These are phyloP conservation scores for Plebejus anna DNA, from an alignment of 2,888 invertebrate species.

Conservation along the genomic window DNA sequence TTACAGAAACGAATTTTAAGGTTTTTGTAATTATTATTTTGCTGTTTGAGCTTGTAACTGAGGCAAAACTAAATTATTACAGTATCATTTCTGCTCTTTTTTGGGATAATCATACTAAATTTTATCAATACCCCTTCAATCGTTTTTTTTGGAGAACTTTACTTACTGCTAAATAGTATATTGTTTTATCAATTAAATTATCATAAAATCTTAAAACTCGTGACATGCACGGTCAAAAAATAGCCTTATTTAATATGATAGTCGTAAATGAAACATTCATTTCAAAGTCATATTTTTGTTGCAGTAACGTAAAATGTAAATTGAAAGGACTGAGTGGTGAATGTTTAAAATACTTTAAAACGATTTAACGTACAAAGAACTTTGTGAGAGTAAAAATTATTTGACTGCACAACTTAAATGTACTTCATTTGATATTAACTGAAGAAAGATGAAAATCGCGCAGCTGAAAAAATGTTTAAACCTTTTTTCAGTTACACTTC, in stretches of 20 bases:
- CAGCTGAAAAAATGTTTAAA: background rate
- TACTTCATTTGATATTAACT: background rate
- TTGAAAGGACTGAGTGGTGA: constrained; percentile 7
- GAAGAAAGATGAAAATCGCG: background rate
- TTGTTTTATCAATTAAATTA: too few species aligned
- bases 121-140: too few species aligned
- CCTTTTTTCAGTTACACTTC: background rate
- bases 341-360: background rate
- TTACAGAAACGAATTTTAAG: too few species aligned
- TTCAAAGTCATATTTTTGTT: constrained; percentile 18
- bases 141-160: too few species aligned
- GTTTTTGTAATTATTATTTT: too few species aligned
- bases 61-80: too few species aligned
- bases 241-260: background rate
- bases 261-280: constrained; percentile 8
- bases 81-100: too few species aligned
- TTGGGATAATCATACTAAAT: too few species aligned
- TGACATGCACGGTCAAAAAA: background rate
- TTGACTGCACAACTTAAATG: background rate
- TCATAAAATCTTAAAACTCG: background rate
- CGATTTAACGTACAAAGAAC: constrained; percentile 5
- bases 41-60: too few species aligned
- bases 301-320: constrained; percentile 17
- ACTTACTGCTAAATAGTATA: too few species aligned
- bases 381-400: constrained; percentile 7